phyloP scores from a whole-genome alignment of 2,113 vertebrate genomes.

The Otus sunia region DNA sequence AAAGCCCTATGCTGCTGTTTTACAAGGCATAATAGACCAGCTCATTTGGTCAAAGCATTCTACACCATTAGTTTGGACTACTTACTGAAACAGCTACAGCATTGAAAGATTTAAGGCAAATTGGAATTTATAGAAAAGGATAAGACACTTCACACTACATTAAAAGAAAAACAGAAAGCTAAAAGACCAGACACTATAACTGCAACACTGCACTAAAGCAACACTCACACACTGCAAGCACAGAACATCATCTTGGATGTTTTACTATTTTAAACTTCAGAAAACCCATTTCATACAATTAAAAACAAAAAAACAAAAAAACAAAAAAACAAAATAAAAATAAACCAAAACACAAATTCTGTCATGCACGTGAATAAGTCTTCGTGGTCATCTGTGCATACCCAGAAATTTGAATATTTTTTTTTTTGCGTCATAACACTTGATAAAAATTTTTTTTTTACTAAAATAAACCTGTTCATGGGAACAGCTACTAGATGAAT shows the following conservation, averaged over 20 bases:
- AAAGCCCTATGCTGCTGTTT: constrained; percentile 90
- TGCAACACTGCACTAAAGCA: constrained; percentile 87
- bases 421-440: constrained; percentile 84
- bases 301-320: background rate
- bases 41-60: constrained; percentile 83
- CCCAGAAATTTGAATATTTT: constrained; percentile 76
- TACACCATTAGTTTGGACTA: constrained; percentile 84
- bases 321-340: constrained; percentile 79
- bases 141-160: constrained; percentile 86
- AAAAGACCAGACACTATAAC: constrained; percentile 81
- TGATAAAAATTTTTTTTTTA: constrained; percentile 92
- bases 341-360: constrained; percentile 82
- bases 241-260: constrained; percentile 83
- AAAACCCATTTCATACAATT: constrained; percentile 79
- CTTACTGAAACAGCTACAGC: constrained; percentile 89
- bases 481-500: constrained; percentile 91
- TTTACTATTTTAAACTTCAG: constrained; percentile 77
- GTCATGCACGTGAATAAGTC: constrained; percentile 87
- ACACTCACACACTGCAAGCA: constrained; percentile 97
- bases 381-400: constrained; percentile 83
- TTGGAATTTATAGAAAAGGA: constrained; percentile 87
- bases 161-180: constrained; percentile 81
- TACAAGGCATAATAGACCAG: constrained; percentile 88
- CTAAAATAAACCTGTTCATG: constrained; percentile 96
- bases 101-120: constrained; percentile 97